phyloP scores from a whole-genome alignment of 2,113 vertebrate genomes.

The Lampris incognitus region DNA sequence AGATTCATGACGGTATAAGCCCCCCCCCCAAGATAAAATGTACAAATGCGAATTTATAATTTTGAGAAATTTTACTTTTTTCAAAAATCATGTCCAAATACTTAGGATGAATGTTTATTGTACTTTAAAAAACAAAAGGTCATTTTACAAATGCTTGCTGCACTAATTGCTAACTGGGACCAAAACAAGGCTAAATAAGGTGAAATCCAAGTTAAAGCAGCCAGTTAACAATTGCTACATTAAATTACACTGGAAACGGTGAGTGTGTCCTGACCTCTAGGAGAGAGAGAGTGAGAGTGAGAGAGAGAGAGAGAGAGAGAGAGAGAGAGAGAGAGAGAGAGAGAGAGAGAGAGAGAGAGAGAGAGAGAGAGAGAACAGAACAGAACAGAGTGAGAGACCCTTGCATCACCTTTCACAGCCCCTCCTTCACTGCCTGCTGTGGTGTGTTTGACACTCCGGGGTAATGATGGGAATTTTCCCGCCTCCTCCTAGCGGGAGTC shows the following conservation, averaged over 20 bases:
- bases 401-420: slow-evolving; percentile 28
- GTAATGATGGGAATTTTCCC: slow-evolving; percentile 56
- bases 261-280: slow-evolving; percentile 1
- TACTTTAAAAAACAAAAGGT: too few species aligned
- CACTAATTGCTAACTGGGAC: too few species aligned
- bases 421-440: slow-evolving; percentile 19
- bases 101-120: too few species aligned
- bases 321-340: slow-evolving; percentile 17
- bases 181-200: too few species aligned
- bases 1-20: too few species aligned
- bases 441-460: slow-evolving; percentile 53
- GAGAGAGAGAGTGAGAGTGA: neutral
- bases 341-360: neutral
- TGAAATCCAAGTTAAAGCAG: too few species aligned
- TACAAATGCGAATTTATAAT: too few species aligned
- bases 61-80: too few species aligned
- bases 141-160: too few species aligned
- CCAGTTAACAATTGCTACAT: neutral
- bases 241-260: slow-evolving; percentile 14
- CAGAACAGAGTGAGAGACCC: slow-evolving; percentile 22
- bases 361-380: neutral
- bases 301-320: neutral
- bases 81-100: too few species aligned
- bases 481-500: slow-evolving; percentile 35
- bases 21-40: too few species aligned